Percentiles rank a stretch among this genome's conserved stretches.
Conservation (phyloP, 1,140 invertebrate genomes). For the Venturia canescens region DNA sequence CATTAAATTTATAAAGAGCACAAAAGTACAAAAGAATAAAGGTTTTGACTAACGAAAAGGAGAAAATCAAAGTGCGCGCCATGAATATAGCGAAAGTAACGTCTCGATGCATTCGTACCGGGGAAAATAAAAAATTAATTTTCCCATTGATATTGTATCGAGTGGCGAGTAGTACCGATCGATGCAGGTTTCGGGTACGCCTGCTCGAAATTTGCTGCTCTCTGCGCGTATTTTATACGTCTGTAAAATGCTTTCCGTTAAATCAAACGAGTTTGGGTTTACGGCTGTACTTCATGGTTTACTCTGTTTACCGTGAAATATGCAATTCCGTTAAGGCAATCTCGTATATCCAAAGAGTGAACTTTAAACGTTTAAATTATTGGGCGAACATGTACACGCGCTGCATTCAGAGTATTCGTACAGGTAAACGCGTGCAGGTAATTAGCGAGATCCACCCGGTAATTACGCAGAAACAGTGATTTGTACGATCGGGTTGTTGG, state of each 20-base stretch:
- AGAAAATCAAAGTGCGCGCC: no score
- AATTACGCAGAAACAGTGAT: conserved; percentile 51
- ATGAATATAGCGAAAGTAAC: no score
- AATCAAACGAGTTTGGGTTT: neutral
- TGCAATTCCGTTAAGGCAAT: neutral
- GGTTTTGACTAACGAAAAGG: no score
- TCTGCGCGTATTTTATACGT: no score
- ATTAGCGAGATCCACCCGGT: conserved; percentile 41
- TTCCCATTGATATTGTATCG: no score
- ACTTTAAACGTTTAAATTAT: conserved; percentile 31
- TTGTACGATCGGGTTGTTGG: conserved; percentile 35
- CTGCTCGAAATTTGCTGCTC: no score
- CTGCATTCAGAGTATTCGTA: neutral
- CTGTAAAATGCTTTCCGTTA: neutral
- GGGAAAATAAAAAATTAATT: no score
- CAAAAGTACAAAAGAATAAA: no score
- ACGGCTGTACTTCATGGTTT: neutral
- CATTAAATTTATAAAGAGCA: no score
- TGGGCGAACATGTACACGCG: neutral
- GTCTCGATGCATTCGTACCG: no score
- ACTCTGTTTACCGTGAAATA: neutral
- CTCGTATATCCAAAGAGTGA: conserved; percentile 14
- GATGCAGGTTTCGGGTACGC: no score
- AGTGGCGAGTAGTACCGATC: no score
- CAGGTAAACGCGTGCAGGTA: conserved; percentile 2